These are phyloP conservation scores for Eupithecia subumbrata DNA, from an alignment of 2,888 invertebrate species.

Conservation along the genomic window DNA sequence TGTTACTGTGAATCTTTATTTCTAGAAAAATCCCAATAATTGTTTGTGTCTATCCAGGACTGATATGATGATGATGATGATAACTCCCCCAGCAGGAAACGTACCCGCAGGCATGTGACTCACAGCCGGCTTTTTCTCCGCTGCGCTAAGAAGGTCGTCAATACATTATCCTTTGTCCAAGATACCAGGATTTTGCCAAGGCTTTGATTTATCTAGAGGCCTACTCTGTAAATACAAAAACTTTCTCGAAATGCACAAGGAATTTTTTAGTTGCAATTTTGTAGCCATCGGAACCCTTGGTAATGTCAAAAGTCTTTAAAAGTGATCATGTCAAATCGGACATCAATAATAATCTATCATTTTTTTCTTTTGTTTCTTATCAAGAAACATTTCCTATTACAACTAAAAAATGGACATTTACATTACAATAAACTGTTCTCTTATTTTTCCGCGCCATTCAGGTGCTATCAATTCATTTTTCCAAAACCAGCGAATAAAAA, in stretches of 20 bases:
- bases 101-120: conserved; percentile 1
- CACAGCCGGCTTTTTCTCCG: background rate
- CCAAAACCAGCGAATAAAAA: too few relatives aligned
- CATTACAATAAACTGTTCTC: too few relatives aligned
- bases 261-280: too few relatives aligned
- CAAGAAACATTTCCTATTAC: too few relatives aligned
- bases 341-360: too few relatives aligned
- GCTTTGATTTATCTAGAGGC: background rate
- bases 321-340: background rate
- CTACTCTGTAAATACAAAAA: background rate
- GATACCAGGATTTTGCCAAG: conserved; percentile 18
- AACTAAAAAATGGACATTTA: too few relatives aligned
- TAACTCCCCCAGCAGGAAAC: background rate
- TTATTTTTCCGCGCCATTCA: too few relatives aligned
- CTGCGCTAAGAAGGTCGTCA: conserved; percentile 7
- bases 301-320: background rate
- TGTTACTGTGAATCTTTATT: too few relatives aligned
- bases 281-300: too few relatives aligned
- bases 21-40: too few relatives aligned
- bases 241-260: background rate
- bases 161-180: conserved; percentile 1
- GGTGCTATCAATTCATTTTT: too few relatives aligned
- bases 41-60: background rate
- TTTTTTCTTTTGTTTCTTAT: too few relatives aligned
- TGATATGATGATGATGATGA: background rate